These are phyloP conservation scores for Leptopilina clavipes DNA, from an alignment of 1,140 invertebrate genomes.

Conservation along the genomic window DNA sequence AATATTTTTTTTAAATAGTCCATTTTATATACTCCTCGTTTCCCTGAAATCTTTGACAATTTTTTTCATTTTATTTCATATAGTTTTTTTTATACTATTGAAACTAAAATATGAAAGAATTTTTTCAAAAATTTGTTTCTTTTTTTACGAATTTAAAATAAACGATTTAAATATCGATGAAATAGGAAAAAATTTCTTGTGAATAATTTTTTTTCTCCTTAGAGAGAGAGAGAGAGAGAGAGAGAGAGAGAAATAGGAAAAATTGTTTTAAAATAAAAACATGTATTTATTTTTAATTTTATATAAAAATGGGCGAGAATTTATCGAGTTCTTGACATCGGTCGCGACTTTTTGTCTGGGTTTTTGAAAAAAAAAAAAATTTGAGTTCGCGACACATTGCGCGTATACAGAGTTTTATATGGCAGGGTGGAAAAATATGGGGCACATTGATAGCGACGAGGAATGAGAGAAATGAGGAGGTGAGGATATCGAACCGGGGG, in stretches of 20 bases:
- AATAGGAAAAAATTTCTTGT: too few relatives aligned
- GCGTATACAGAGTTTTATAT: constrained; percentile 41
- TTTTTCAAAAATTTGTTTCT: too few relatives aligned
- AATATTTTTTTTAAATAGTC: background rate
- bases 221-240: background rate
- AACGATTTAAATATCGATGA: too few relatives aligned
- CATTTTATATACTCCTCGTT: background rate
- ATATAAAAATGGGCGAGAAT: too few relatives aligned
- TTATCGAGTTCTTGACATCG: background rate
- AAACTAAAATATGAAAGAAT: too few relatives aligned
- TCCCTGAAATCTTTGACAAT: background rate
- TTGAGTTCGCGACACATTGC: constrained; percentile 41
- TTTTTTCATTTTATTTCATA: background rate
- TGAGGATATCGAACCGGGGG: constrained; percentile 72
- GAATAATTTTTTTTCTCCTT: background rate
- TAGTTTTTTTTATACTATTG: too few relatives aligned
- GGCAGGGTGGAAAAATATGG: constrained; percentile 64
- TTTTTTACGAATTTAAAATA: too few relatives aligned
- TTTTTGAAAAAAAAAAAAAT: constrained; percentile 33
- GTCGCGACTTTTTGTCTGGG: constrained; percentile 35
- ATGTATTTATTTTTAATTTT: background rate
- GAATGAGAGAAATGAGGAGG: constrained; percentile 54
- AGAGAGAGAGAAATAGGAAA: background rate
- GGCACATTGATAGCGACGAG: constrained; percentile 61
- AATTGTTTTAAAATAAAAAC: background rate